Evolutionary conservation across 1,140 invertebrate genomes (phyloP).

Genomic region (Drosophila takahashii): DNA sequence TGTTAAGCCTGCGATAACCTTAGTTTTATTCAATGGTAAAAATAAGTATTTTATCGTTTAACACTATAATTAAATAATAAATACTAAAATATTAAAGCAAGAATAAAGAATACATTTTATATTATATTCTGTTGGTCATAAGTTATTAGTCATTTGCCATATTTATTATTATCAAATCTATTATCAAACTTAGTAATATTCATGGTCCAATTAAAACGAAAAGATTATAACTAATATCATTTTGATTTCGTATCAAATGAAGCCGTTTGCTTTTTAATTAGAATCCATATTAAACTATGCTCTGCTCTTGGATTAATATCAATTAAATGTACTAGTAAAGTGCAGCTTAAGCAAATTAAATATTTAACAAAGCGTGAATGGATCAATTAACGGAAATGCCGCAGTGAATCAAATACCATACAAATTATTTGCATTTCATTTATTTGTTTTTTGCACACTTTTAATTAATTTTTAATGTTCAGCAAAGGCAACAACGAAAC

Average conservation of each 20-base stretch:
- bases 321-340: slow-evolving; percentile 1
- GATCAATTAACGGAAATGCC: slow-evolving; percentile 43
- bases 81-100: too few relatives aligned
- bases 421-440: slow-evolving; percentile 25
- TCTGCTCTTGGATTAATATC: neutral
- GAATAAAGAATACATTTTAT: too few relatives aligned
- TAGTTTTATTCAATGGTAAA: too few relatives aligned
- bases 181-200: too few relatives aligned
- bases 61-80: too few relatives aligned
- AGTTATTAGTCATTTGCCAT: too few relatives aligned
- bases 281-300: neutral
- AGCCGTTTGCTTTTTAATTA: neutral
- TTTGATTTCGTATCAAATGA: too few relatives aligned
- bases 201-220: too few relatives aligned
- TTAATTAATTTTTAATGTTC: slow-evolving; percentile 47
- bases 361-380: slow-evolving; percentile 52
- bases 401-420: slow-evolving; percentile 15
- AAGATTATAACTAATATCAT: neutral
- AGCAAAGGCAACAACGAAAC: slow-evolving; percentile 12
- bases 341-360: slow-evolving; percentile 36
- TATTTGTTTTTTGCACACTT: slow-evolving; percentile 20
- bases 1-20: too few relatives aligned
- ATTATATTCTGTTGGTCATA: too few relatives aligned
- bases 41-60: too few relatives aligned
- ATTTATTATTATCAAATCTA: too few relatives aligned